Evolutionary conservation across 2,888 invertebrate genomes (phyloP), one percentile per base, ranked within the genome.

Genomic region (Papilio elwesi): DNA sequence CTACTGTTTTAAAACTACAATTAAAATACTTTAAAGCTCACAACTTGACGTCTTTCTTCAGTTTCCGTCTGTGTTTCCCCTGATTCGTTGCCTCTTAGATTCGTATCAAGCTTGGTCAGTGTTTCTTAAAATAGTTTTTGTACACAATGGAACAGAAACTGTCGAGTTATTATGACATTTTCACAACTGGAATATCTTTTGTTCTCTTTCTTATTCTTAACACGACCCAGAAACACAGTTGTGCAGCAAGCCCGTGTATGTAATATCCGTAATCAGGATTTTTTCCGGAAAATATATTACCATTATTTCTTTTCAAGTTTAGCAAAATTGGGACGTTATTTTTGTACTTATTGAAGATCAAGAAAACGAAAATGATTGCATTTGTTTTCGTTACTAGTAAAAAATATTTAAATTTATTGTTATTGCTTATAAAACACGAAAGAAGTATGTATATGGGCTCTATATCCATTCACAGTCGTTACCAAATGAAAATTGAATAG

Each of bases 41-140:
- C 26, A 57, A 36, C 13, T 57, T 36, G 8, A 59, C 36, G 11
- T n/a, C 47, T 67, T 43, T 53, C 16, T 8, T 9, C 10, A 38
- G 3, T 43, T 47, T 15, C 13, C 16, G 55, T 47, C 47, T 68
- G 43, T n/a, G 55, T 55, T 53, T 57, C n/a, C 15, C 15, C 11
- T 13, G 63, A 64, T 70, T 62, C 63, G 43, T 52, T 26, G 13
- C 43, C 69, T 59, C 62, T 47, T 8, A 13, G 26, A 16, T 55
- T n/a, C 47, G 36, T 49, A 8, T 53, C 48, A 48, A 51, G 52
- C 62, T 47, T 62, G 52, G 67, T 71, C 63, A 43, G 62, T n/a
- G 47, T 48, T 63, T 71, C 71, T 67, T 67, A 63, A 63, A 72
- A 72, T 72, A 72, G 68, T 72, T 68, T 72, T 47, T 38, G 53